Percentiles rank a stretch among this genome's conserved stretches.
Evolutionary conservation across 2,888 invertebrate species (phyloP).

Genomic region (Panopea generosa): DNA sequence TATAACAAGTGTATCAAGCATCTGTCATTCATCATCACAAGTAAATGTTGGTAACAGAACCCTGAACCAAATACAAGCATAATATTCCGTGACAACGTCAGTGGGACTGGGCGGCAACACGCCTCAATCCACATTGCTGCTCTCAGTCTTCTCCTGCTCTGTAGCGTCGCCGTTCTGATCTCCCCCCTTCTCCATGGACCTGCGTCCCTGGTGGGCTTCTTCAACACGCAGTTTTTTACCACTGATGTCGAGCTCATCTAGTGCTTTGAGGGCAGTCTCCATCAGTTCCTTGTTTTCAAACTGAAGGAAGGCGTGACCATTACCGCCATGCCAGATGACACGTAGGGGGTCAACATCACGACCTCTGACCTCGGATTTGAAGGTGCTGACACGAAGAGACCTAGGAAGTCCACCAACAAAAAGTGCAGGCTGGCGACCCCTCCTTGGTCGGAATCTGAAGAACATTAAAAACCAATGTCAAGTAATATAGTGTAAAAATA

Average conservation of each 20-base stretch:
- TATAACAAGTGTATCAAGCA: slow-evolving; percentile 6
- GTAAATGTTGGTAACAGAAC: slow-evolving; percentile 35
- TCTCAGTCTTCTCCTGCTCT: slow-evolving; percentile 26
- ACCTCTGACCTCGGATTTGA: slow-evolving; percentile 82
- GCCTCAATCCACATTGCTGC: slow-evolving; percentile 2
- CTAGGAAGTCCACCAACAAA: slow-evolving; percentile 82
- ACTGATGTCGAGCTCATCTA: slow-evolving; percentile 77
- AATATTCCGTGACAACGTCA: no score
- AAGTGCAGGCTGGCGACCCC: slow-evolving; percentile 73
- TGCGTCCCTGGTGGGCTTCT: slow-evolving; percentile 56
- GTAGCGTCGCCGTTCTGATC: slow-evolving; percentile 39
- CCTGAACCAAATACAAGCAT: slow-evolving; percentile 22
- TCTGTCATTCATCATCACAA: slow-evolving; percentile 38
- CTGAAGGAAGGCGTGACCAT: slow-evolving; percentile 82
- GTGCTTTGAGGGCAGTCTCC: slow-evolving; percentile 76
- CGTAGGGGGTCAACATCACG: slow-evolving; percentile 81
- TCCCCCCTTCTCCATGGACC: slow-evolving; percentile 22
- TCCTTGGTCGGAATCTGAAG: slow-evolving; percentile 51
- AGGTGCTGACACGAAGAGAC: slow-evolving; percentile 80
- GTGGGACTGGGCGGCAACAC: no score
- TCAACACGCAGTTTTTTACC: slow-evolving; percentile 79
- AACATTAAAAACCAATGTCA: no score
- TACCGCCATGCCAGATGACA: slow-evolving; percentile 82
- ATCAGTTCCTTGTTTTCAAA: slow-evolving; percentile 79
- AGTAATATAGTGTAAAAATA: no score